Evolutionary conservation across 1,140 invertebrate species (phyloP).

Genomic region (Drosophila obscura): DNA sequence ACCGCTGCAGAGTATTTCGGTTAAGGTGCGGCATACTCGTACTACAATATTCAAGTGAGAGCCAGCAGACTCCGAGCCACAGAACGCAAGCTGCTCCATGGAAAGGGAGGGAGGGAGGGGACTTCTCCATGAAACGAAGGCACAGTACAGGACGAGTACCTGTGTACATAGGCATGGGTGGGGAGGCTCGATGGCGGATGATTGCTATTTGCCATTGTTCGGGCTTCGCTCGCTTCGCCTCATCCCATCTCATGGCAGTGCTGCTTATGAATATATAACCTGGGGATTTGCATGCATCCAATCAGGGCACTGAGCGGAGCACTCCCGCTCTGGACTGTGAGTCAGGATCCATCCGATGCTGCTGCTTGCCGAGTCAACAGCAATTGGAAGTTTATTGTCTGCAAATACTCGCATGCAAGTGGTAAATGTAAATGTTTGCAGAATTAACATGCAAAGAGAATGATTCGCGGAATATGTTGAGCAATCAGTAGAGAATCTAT

Average conservation of each 20-base stretch:
- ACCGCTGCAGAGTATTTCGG: no score
- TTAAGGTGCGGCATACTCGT: no score
- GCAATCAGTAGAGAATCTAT: slow-evolving; percentile 19
- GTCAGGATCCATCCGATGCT: no score
- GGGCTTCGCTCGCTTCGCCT: not conserved
- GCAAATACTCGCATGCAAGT: slow-evolving; percentile 45
- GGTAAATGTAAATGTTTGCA: slow-evolving; percentile 34
- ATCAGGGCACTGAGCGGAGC: slow-evolving; percentile 16
- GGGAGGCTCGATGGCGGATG: not conserved
- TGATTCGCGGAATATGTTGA: no score
- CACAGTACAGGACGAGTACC: not conserved
- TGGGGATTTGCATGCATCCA: slow-evolving; percentile 24
- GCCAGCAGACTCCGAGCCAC: no score
- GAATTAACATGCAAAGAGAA: slow-evolving; percentile 19
- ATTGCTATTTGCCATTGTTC: slow-evolving; percentile 4
- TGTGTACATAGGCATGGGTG: not conserved
- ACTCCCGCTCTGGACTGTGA: no score
- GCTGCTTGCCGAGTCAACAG: slow-evolving; percentile 52
- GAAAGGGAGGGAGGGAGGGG: no score
- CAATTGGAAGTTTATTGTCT: slow-evolving; percentile 69
- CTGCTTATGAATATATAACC: slow-evolving; percentile 8
- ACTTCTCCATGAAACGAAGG: no score
- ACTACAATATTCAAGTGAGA: no score
- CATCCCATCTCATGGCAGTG: not conserved
- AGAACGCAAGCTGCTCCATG: no score